Evolutionary conservation across 1,140 invertebrate genomes (phyloP).

Genomic region (Nasonia longicornis): DNA sequence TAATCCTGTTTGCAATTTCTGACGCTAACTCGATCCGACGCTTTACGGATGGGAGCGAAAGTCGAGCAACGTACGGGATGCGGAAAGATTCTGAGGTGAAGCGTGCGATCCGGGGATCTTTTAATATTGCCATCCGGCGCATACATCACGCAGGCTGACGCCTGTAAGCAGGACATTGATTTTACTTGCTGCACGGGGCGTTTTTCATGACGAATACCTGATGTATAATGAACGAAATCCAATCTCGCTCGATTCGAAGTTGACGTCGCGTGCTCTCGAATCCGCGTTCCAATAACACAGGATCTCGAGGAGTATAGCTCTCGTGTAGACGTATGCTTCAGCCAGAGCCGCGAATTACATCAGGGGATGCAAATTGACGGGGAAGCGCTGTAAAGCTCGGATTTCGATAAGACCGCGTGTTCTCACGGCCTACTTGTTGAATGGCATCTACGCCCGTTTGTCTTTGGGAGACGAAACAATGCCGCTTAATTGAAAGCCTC

Average conservation of each 20-base stretch:
- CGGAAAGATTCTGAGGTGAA: not conserved
- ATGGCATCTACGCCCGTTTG: slow-evolving; percentile 43
- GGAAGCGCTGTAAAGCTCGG: not conserved
- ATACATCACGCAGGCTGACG: too few relatives aligned
- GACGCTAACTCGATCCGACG: slow-evolving; percentile 1
- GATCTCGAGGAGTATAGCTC: not conserved
- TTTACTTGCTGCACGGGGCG: too few relatives aligned
- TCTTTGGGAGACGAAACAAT: slow-evolving; percentile 48
- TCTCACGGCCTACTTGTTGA: slow-evolving; percentile 51
- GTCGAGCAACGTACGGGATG: not conserved
- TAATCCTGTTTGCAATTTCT: slow-evolving; percentile 18
- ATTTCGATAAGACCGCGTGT: slow-evolving; percentile 16
- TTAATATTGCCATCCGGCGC: not conserved
- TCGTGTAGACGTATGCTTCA: not conserved
- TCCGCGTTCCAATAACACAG: not conserved
- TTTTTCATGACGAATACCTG: too few relatives aligned
- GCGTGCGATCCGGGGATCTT: not conserved
- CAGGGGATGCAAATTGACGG: slow-evolving; percentile 14
- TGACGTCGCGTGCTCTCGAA: too few relatives aligned
- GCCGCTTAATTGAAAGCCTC: slow-evolving; percentile 51
- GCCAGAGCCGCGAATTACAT: not conserved
- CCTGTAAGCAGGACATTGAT: too few relatives aligned
- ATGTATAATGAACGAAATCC: too few relatives aligned
- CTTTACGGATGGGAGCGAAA: not conserved
- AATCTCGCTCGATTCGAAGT: too few relatives aligned